Base-by-base conservation (phyloP, 2,888 invertebrate genomes). In the Noctua janthe region DNA sequence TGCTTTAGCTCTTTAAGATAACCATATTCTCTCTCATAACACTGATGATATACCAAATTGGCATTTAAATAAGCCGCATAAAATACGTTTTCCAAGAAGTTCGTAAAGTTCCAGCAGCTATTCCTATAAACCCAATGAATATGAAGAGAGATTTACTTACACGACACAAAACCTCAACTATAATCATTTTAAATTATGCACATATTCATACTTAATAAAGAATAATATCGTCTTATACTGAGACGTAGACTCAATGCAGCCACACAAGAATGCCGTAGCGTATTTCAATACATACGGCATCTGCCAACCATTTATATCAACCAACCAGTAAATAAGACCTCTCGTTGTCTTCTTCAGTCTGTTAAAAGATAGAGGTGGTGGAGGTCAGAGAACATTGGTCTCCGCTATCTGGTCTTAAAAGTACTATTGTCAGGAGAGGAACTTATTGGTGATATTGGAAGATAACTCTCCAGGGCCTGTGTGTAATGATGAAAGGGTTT, bases 201-300 rank as follows among this genome's bases (percentile, higher is more conserved):
- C 67, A 81, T 76, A 72, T 76, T 85, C 72, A 82, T 74, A 76
- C 67, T 71, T 75, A 83, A 77, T 88, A 88, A 87, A 81, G 80
- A 88, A 85, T 77, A 81, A 71, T 75, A 83, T 78, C 80, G 23
- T 74, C 71, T 74, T 83, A 62, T 83, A 81, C 71, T 72, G 71
- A 83, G 47, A 73, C 74, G 75, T 78, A 72, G 80, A 91, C 87
- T 91, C 90, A 91, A 90, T 91, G 89, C 89, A 88, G 83, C 75
- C 87, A 83, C 83, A 83, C 80, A 85, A 89, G 91, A 92, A 93
- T 94, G 87, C 92, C 88, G 87, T 79, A 84, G 89, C 90, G 92
- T 93, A 91, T 92, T 93, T 89, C 93, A 94, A 94, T 94, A 94
- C 90, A 84, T 88, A 88, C 89, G 91, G 92, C 89, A 90, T 92